Evolutionary conservation across 1,140 invertebrate species (phyloP), one percentile per base, ranked within the genome.

Genomic region (Zophobas morio): DNA sequence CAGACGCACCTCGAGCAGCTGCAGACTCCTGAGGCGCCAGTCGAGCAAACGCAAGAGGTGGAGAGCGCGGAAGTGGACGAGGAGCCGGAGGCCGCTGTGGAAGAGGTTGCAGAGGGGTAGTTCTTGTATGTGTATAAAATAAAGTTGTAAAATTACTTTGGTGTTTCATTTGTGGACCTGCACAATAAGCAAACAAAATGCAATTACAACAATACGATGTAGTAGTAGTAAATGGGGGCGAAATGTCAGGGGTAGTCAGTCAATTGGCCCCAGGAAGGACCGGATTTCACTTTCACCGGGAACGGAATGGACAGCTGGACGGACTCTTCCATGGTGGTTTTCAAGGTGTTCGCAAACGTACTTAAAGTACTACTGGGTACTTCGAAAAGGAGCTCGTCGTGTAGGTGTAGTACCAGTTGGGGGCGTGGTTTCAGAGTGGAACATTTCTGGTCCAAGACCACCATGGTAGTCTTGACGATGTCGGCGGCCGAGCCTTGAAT

Each of bases 401-500:
- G 98, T 78, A 99, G 88, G 85, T 99, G 96, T 46, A 99, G 87
- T 1, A 99, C 90, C 32, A 98, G 88, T 77, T 90, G 91, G 0
- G 90, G 56, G 20, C 76, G 80, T 39, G 84, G 82, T 46, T 86
- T 87, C 34, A 82, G 87, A 76, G 85, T 56, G 20, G 79, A 75
- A 71, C 92, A 84, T 82, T 88, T 88, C 66, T 89, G 82, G 42
- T 95, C 92, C 81, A 98, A 93, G 56, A 89, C 87, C 37, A 96
- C 89, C 92, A 99, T 97, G 0, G 97, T 96, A 39, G 88, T 91
- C 86, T 99, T 99, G 0, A 96, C 94, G 39, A 99, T 91, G 87
- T 99, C 98, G 2, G 97, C 95, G 0, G 97, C 98, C 0, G 96
- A 98, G 0, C 98, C 98, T 88, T 99, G 98, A 54, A 99, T 94